These are phyloP conservation scores for Hyalella azteca DNA, from an alignment of 2,888 invertebrate genomes.

Conservation along the genomic window DNA sequence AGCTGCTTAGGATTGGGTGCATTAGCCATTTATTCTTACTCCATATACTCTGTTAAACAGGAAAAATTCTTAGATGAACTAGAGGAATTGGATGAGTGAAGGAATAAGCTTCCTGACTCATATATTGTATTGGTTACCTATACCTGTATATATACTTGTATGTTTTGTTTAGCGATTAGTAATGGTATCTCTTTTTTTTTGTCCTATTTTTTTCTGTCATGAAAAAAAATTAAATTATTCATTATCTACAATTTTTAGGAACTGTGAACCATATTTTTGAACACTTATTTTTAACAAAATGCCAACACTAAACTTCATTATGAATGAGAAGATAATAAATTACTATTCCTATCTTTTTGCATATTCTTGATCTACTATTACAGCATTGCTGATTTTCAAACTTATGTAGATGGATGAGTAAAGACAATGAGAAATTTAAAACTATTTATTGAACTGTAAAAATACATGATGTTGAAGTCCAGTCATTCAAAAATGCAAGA, in stretches of 20 bases:
- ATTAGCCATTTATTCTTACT: conserved; percentile 82
- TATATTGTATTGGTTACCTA: background rate
- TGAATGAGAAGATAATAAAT: background rate
- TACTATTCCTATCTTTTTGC: background rate
- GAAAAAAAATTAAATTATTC: background rate
- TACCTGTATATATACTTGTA: background rate
- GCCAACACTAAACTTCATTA: too few relatives aligned
- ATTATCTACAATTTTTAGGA: background rate
- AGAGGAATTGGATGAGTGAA: conserved; percentile 76
- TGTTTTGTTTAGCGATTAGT: background rate
- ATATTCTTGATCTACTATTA: background rate
- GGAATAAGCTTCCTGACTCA: background rate
- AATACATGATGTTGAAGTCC: background rate
- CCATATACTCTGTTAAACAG: conserved; percentile 79
- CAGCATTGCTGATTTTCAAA: background rate
- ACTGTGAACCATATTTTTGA: background rate
- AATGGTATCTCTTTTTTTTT: background rate
- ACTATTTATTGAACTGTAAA: too few relatives aligned
- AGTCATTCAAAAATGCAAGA: background rate
- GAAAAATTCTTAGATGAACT: conserved; percentile 94
- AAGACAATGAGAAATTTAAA: too few relatives aligned
- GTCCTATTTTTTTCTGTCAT: background rate
- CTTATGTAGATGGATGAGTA: background rate
- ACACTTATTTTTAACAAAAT: background rate
- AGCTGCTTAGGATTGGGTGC: conserved; percentile 72